Evolutionary conservation across 2,888 invertebrate genomes (phyloP).

Genomic region (Cantharis nigra): DNA sequence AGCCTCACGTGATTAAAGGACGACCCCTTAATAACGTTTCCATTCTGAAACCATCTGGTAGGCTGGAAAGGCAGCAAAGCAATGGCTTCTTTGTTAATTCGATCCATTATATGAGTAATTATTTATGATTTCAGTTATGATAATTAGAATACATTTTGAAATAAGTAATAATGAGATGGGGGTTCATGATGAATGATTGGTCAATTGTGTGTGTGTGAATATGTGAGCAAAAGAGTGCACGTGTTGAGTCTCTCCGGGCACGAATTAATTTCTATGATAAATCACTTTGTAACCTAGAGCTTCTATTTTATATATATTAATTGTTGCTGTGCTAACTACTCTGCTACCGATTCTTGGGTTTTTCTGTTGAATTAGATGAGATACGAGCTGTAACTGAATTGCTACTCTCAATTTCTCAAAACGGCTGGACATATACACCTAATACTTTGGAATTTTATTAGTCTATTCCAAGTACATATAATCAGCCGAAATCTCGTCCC

Average conservation of each 20-base stretch:
- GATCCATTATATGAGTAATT: neutral
- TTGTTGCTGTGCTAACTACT: conserved; percentile 49
- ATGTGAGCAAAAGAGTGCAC: conserved; percentile 35
- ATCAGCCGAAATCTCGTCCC: too few relatives aligned
- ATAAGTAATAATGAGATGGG: conserved; percentile 40
- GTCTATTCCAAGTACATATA: too few relatives aligned
- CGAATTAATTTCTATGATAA: conserved; percentile 51
- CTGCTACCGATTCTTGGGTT: too few relatives aligned
- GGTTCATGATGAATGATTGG: conserved; percentile 40
- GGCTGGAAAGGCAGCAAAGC: neutral
- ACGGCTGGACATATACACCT: too few relatives aligned
- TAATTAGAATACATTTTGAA: conserved; percentile 8
- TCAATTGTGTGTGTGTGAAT: conserved; percentile 35
- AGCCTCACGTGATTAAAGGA: too few relatives aligned
- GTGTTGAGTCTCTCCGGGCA: conserved; percentile 47
- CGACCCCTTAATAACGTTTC: too few relatives aligned
- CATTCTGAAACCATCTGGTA: neutral
- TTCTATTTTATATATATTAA: too few relatives aligned
- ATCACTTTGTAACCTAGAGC: conserved; percentile 46
- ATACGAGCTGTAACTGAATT: too few relatives aligned
- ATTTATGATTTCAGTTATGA: conserved; percentile 1
- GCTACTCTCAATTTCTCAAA: too few relatives aligned
- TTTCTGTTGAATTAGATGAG: too few relatives aligned
- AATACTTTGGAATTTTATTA: too few relatives aligned
- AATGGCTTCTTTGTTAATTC: neutral